Evolutionary conservation across 1,140 invertebrate genomes (phyloP), one percentile per base, ranked within the genome.

Genomic region (Papilio polytes): DNA sequence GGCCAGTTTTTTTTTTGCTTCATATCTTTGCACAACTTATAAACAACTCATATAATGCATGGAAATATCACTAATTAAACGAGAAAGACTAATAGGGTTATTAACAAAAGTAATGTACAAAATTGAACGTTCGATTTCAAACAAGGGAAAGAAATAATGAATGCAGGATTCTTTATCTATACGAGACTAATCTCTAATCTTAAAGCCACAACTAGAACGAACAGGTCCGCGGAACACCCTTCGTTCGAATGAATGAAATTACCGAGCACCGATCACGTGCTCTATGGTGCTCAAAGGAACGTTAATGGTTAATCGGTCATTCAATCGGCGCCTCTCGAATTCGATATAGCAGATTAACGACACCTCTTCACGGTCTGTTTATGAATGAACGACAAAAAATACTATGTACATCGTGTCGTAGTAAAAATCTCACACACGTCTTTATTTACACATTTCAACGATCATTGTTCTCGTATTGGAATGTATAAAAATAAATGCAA

Each of bases 271-370:
- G 81, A 86, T 90, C 90, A 92, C 91, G 92, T 92, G 89, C 86
- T 85, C 88, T 91, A 92, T 91, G 91, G 89, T 92, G 88, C 87
- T 88, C 82, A 87, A 90, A 90, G 88, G 86, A 88, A 87, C 87
- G 88, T 87, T 90, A 92, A 92, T 92, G 86, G 85, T 85, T 89
- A 92, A 92, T 91, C 88, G 87, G 88, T 89, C 88, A 88, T 90
- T 90, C 88, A 87, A 94, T 91, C 87, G 86, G 84, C 74, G 77
- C 82, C 84, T 83, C 84, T 84, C 84, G 80, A 87, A 89, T 90
- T 89, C 86, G 87, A 88, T 87, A 89, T 88, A 86, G 87, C 88
- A 82, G 83, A 88, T 88, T 89, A 90, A 87, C 84, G 83, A 85
- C 86, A 87, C 86, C 87, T 89, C 90, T 89, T 90, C 89, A 88